Conservation (phyloP, 2,888 invertebrate species). For the Synanthedon formicaeformis region DNA sequence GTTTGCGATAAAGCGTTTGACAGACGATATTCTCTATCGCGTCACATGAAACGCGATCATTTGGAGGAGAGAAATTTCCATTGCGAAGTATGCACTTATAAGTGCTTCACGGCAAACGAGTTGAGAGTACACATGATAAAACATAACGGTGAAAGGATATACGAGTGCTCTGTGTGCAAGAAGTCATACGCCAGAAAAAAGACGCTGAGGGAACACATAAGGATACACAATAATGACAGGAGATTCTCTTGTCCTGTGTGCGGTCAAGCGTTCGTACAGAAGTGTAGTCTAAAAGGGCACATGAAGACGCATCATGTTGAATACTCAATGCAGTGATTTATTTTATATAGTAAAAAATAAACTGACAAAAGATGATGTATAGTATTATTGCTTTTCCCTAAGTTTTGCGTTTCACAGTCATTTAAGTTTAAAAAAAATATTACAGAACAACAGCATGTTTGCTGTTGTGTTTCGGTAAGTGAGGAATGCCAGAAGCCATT, state of each 20-base stretch:
- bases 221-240: slow-evolving; percentile 51
- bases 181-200: slow-evolving; percentile 51
- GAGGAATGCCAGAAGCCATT: too few relatives aligned
- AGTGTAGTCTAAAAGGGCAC: slow-evolving; percentile 52
- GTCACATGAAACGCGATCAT: slow-evolving; percentile 7
- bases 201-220: slow-evolving; percentile 46
- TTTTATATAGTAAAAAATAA: too few relatives aligned
- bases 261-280: slow-evolving; percentile 52
- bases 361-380: too few relatives aligned
- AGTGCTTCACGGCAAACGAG: slow-evolving; percentile 34
- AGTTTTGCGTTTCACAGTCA: too few relatives aligned
- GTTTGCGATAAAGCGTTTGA: slow-evolving; percentile 39
- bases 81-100: slow-evolving; percentile 5
- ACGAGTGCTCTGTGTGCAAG: slow-evolving; percentile 45
- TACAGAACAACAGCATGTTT: too few relatives aligned
- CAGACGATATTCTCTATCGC: slow-evolving; percentile 22
- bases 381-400: too few relatives aligned
- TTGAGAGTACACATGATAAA: slow-evolving; percentile 42
- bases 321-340: slow-evolving; percentile 6
- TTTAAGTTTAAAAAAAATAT: too few relatives aligned
- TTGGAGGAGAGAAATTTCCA: slow-evolving; percentile 6
- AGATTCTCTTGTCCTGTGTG: slow-evolving; percentile 44
- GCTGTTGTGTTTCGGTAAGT: too few relatives aligned
- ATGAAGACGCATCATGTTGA: slow-evolving; percentile 45
- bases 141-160: slow-evolving; percentile 40